Base-by-base conservation (phyloP, 1,140 invertebrate genomes). In the Drosophila cardini region DNA sequence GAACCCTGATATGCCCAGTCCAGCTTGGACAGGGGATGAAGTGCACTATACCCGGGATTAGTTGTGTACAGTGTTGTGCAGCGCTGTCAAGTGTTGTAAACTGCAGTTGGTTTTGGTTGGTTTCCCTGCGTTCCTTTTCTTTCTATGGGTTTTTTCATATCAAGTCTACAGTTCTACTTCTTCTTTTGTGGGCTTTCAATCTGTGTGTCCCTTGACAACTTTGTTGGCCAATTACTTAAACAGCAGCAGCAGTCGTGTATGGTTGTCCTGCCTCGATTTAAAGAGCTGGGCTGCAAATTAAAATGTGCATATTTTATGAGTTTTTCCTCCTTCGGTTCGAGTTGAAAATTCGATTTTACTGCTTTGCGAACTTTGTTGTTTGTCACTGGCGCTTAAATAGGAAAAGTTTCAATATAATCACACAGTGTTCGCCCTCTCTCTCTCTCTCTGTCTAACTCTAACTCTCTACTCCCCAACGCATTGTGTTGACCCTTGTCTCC, bases 21-120 rank as follows among this genome's bases (percentile, higher is more conserved):
- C 18, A 36, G 16, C 40, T 42, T 64, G 61, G 34, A 21, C 34
- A 36, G 34, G 57, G 63, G 55, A 67, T 58, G 56, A 46, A 62
- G 53, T 63, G 72, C 32, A 45, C 43, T 60, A 76, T 80, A 55
- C 76, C 68, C 46, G 58, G 63, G 76, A 83, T 83, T 83, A 83
- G 80, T 83, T 84, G 72, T 73, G 80, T 68, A 26, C 21, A 4
- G 21, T 26, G 21, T 26, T 26, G 21, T 83, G 80, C 67, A 75
- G 80, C 60, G 42, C 57, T 60, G 57, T 60, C 55, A 58, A 58
- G 50, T 26, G 18, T 30, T 43, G 36, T 32, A 8, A 34, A 45
- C 21, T 36, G 16, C 2, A 15, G 8, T 18, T 38, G 45, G 9
- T 16, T 21, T 16, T 42, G 42, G 40, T 42, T 10, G 55, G 15